Base-by-base conservation (phyloP, 2,888 invertebrate species). In the Colostygia pectinataria region DNA sequence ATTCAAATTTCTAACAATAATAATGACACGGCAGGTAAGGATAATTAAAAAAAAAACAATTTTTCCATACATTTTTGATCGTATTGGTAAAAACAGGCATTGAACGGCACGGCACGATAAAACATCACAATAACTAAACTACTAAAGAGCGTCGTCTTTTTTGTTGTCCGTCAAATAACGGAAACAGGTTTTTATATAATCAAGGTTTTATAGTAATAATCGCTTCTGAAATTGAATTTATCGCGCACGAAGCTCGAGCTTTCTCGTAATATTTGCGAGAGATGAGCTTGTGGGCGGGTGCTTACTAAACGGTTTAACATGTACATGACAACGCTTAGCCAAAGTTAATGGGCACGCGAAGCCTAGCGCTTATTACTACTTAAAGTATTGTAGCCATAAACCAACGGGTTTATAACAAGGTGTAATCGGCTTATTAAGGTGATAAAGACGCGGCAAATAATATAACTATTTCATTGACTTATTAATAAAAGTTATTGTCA, bases 171-270 rank as follows among this genome's bases (percentile, higher is more conserved):
- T n/a, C n/a, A n/a, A n/a, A n/a, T n/a, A n/a, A n/a, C n/a, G n/a
- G n/a, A n/a, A n/a, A 6, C 2, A 1, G 13, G 2, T 32, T 40
- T 5, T 23, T 9, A 2, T 3, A 14, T 24, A 23, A 24, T 7
- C 9, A 7, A 24, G 3, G 10, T 7, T 9, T 14, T 13, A 42
- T 80, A 76, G 54, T 66, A 74, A 61, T 74, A 70, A 77, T 69
- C 71, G 74, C 72, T 71, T 71, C 67, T 72, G 71, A 69, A 67
- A 53, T 65, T 66, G 68, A 65, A 67, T 70, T 69, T 61, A 64
- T 59, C 42, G 51, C 53, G 28, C 50, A 49, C 45, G 39, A 39
- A 42, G 55, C 53, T 53, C 41, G 53, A 34, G 44, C 28, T 50
- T 39, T 34, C 20, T 45, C 23, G 61, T 61, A 60, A 65, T 60